Evolutionary conservation across 2,113 vertebrate species (phyloP).

Genomic region (Cryptomyrus ogoouensis): DNA sequence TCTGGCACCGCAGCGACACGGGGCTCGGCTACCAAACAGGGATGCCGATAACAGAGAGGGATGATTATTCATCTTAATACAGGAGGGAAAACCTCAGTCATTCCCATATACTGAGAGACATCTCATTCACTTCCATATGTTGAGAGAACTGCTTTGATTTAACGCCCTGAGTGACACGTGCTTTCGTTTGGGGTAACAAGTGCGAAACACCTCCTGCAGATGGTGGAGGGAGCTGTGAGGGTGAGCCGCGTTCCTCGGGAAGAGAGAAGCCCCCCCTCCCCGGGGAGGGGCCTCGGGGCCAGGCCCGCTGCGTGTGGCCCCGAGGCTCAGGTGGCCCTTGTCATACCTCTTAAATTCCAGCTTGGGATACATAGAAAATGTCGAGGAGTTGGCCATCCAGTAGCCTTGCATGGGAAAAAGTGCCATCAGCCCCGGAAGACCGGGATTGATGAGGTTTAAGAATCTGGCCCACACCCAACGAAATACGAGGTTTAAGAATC

Average conservation of each 20-base stretch:
- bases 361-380: background rate
- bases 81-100: background rate
- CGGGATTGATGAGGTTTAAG: background rate
- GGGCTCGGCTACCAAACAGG: background rate
- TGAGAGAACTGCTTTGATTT: background rate
- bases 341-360: background rate
- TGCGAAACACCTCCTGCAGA: background rate
- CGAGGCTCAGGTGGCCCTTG: background rate
- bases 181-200: slow-evolving; percentile 1
- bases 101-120: background rate
- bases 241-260: background rate
- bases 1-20: background rate
- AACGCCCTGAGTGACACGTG: background rate
- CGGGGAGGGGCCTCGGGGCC: background rate
- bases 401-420: background rate
- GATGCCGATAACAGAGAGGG: background rate
- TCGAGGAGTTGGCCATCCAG: background rate
- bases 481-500: background rate
- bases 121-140: background rate
- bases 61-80: background rate
- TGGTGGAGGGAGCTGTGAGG: background rate
- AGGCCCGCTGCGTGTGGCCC: background rate
- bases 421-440: background rate
- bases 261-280: background rate
- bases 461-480: background rate